Base-by-base conservation (phyloP, 2,797 vertebrate species). In the Typhlichthys eigenmanni region DNA sequence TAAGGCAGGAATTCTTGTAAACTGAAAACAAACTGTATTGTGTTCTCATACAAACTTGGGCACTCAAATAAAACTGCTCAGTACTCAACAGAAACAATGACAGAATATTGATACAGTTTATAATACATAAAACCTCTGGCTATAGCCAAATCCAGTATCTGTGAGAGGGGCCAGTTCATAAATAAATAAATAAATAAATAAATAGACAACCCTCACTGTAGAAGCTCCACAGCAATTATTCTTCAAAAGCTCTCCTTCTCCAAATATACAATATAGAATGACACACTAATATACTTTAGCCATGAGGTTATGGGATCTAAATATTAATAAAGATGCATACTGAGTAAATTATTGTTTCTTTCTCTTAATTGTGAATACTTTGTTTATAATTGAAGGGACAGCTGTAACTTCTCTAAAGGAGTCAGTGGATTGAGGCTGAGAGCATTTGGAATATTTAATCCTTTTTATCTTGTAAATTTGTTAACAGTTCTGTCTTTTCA, bases 21-120 rank as follows among this genome's bases (percentile, higher is more conserved):
- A 81, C 75, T 59, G 34, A 83, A 88, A 90, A 88, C 77, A 88
- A 88, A 81, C 81, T 81, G 82, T 76, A 76, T 11, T 19, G 38
- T 38, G 72, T 80, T 75, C 73, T 60, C 14, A 50, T 61, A 14
- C 53, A 45, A 62, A 62, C 12, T 52, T 76, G 71, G 60, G 72
- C 62, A 32, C 63, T 79, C 29, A 63, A 63, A 79, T 72, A 74
- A 69, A 83, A 78, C 54, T n/a, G 13, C 24, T 29, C 24, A 29
- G 24, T 29, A 4, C 24, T 29, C 57, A 64, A 19, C 43, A 53
- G 45, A 73, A 62, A 80, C 80, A 84, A 75, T 77, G 60, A 63
- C 72, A 80, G 56, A 75, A 45, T 72, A 80, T 81, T 82, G 81
- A 85, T 64, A 61, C 47, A 72, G 55, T 46, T 54, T 54, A 62